Evolutionary conservation across 1,140 invertebrate genomes (phyloP).

Genomic region (Lepidurus couesii): DNA sequence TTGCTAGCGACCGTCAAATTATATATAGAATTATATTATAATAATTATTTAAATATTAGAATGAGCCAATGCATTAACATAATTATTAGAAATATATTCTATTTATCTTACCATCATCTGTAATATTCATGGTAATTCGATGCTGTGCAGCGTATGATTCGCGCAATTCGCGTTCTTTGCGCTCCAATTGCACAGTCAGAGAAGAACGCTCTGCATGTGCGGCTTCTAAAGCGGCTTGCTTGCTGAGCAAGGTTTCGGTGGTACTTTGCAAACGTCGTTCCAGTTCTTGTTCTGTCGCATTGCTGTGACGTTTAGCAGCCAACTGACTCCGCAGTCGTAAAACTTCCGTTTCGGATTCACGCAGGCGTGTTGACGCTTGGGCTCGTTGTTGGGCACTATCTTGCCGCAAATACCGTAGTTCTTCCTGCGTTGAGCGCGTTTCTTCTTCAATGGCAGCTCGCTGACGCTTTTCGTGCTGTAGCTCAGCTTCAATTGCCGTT

Average conservation of each 20-base stretch:
- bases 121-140: constrained; percentile 55
- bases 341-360: constrained; percentile 58
- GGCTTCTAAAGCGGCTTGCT: constrained; percentile 69
- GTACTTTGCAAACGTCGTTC: constrained; percentile 62
- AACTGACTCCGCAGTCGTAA: constrained; percentile 56
- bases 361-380: constrained; percentile 49
- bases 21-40: too few species aligned
- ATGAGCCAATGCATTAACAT: neutral
- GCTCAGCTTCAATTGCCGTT: constrained; percentile 51
- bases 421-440: constrained; percentile 52
- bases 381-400: constrained; percentile 53
- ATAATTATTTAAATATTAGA: too few species aligned
- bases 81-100: constrained; percentile 20
- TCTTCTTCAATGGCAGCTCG: constrained; percentile 57
- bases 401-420: constrained; percentile 54
- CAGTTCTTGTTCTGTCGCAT: constrained; percentile 53
- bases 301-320: constrained; percentile 32
- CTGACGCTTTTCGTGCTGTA: constrained; percentile 51
- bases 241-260: constrained; percentile 72
- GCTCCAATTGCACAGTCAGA: constrained; percentile 67
- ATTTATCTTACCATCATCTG: constrained; percentile 54
- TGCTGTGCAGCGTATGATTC: constrained; percentile 39
- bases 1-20: too few species aligned
- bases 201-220: constrained; percentile 74
- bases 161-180: constrained; percentile 54